Evolutionary conservation across 2,797 vertebrate species (phyloP), one percentile per base, ranked within the genome.

Genomic region (Bucorvus abyssinicus): DNA sequence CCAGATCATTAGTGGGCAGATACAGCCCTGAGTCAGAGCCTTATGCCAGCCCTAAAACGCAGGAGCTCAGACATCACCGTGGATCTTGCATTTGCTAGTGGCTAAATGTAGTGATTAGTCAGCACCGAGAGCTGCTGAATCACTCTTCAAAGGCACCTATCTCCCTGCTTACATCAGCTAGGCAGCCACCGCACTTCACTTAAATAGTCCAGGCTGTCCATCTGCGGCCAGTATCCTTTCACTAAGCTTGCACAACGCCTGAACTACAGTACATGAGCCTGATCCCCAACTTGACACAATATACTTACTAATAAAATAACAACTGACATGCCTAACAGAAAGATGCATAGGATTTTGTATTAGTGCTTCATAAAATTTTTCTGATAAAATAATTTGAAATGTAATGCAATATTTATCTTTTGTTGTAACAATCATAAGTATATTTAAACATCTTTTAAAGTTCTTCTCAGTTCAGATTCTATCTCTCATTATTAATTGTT

Each of bases 131-230:
- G 96, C 93, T 97, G 96, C 96, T 97, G 96, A 97, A 95, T 97
- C 96, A 97, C 92, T 96, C 96, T 94, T 95, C 95, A 97, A 97
- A 97, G 96, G 95, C 96, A 97, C 95, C 96, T 97, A 96, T 91
- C 93, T 90, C 90, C 92, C 92, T 95, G 96, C 96, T 95, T 92
- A 92, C 95, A 96, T 97, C 96, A 96, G 96, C 94, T 30, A 76
- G 86, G 92, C 90, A 94, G 94, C 75, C 77, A 77, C 77, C 2
- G 32, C 81, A 42, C 90, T 74, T 63, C 89, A 27, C 91, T 81
- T 42, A 30, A 42, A 93, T 3, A 87, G 59, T 38, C 86, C 2
- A 50, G 52, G 88, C 93, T 90, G 69, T 45, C 82, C 82, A 49
- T 67, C 82, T 57, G 29, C 7, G 0, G 5, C 9, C 84, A 64